These are phyloP conservation scores for Helobdella robusta DNA, from an alignment of 2,888 invertebrate genomes.

Conservation along the genomic window DNA sequence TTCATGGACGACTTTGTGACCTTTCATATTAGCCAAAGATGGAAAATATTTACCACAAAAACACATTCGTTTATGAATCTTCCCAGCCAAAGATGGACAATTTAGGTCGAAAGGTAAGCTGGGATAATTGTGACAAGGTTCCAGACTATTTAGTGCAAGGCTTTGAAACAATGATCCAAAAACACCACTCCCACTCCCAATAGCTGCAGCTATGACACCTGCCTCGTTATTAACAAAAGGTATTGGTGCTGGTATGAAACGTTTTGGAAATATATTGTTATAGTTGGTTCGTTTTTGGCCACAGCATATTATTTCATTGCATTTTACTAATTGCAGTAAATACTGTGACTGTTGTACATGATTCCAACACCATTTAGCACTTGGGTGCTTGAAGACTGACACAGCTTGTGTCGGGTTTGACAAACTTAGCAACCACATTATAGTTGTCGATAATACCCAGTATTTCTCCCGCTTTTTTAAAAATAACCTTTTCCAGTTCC, in stretches of 20 bases:
- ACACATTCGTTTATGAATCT: neutral
- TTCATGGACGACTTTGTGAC: neutral
- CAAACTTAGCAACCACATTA: no score
- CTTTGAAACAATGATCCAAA: slow-evolving; percentile 1
- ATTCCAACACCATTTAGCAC: neutral
- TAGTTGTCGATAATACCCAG: no score
- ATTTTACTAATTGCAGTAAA: neutral
- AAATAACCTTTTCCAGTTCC: no score
- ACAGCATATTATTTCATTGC: neutral
- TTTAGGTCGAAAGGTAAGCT: neutral
- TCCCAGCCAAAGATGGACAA: neutral
- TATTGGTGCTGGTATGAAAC: neutral
- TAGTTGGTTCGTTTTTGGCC: neutral
- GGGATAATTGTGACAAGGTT: neutral
- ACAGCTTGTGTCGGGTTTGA: no score
- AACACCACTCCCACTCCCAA: neutral
- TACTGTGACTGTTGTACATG: slow-evolving; percentile 1
- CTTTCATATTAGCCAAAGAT: neutral
- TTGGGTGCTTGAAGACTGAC: no score
- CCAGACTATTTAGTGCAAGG: neutral
- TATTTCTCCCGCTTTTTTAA: no score
- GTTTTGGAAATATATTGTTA: neutral
- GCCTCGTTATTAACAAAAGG: neutral
- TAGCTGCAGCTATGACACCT: slow-evolving; percentile 1
- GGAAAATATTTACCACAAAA: slow-evolving; percentile 3